Conservation (phyloP, 2,888 invertebrate genomes). For the Aquatica leii region DNA sequence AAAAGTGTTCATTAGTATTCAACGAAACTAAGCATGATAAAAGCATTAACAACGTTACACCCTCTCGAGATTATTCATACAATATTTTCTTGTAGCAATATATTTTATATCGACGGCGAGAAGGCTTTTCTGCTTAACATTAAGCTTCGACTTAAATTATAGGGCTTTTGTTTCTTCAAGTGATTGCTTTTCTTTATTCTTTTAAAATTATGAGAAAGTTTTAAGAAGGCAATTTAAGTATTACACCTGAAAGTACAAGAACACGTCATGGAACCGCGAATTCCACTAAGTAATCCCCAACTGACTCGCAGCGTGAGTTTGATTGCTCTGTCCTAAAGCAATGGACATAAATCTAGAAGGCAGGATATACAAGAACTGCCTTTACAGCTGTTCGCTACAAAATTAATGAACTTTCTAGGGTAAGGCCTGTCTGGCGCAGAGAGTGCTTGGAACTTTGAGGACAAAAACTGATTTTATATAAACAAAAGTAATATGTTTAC, state of each 20-base stretch:
- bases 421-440: slow-evolving; percentile 45
- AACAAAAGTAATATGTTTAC: too few species aligned
- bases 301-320: slow-evolving; percentile 34
- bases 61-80: too few species aligned
- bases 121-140: slow-evolving; percentile 36
- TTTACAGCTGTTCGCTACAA: slow-evolving; percentile 44
- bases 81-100: neutral
- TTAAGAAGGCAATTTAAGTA: too few species aligned
- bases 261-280: slow-evolving; percentile 15
- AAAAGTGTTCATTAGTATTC: too few species aligned
- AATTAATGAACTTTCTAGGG: slow-evolving; percentile 42
- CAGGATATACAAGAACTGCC: slow-evolving; percentile 38
- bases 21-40: too few species aligned
- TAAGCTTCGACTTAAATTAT: slow-evolving; percentile 44
- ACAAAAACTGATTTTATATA: slow-evolving; percentile 50
- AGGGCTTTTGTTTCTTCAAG: slow-evolving; percentile 28
- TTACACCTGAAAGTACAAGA: slow-evolving; percentile 5
- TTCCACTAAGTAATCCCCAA: slow-evolving; percentile 29
- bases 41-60: too few species aligned
- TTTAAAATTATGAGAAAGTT: too few species aligned
- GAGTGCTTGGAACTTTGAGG: slow-evolving; percentile 42
- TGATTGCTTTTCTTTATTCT: too few species aligned
- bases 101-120: slow-evolving; percentile 35
- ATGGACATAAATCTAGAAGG: slow-evolving; percentile 38
- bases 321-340: slow-evolving; percentile 38